Evolutionary conservation across 2,113 vertebrate genomes (phyloP).

Genomic region (Nothocercus julius): DNA sequence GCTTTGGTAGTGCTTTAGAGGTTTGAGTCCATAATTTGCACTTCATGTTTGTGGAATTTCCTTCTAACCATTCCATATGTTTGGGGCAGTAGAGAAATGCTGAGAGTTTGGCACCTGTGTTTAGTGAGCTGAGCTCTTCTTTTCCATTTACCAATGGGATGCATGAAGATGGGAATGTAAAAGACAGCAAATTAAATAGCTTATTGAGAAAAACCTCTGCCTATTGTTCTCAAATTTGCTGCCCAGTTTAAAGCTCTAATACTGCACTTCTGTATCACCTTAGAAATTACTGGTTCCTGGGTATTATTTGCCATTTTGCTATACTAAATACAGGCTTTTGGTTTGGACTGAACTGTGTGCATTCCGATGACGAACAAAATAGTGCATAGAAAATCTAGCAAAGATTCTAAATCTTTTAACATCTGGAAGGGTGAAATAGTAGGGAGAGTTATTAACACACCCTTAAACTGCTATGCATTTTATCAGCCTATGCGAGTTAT

Average conservation of each 20-base stretch:
- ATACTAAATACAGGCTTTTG: background rate
- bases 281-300: background rate
- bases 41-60: background rate
- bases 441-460: background rate
- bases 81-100: background rate
- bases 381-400: background rate
- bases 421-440: background rate
- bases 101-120: background rate
- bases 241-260: background rate
- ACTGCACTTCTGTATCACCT: background rate
- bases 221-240: background rate
- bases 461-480: background rate
- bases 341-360: background rate
- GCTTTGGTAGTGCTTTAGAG: background rate
- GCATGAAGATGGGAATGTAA: background rate
- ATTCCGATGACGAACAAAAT: background rate
- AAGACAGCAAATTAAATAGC: background rate
- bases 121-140: background rate
- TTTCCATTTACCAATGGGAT: background rate
- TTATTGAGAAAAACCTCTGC: background rate
- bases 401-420: too few species aligned
- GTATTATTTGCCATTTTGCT: background rate
- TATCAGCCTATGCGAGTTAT: background rate
- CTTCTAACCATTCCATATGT: background rate
- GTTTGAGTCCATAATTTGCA: background rate